A percentile compares a stretch with the other conserved stretches of the same genome.
These are phyloP conservation scores for Molanna angustata DNA, from an alignment of 2,888 invertebrate genomes.

Conservation along the genomic window DNA sequence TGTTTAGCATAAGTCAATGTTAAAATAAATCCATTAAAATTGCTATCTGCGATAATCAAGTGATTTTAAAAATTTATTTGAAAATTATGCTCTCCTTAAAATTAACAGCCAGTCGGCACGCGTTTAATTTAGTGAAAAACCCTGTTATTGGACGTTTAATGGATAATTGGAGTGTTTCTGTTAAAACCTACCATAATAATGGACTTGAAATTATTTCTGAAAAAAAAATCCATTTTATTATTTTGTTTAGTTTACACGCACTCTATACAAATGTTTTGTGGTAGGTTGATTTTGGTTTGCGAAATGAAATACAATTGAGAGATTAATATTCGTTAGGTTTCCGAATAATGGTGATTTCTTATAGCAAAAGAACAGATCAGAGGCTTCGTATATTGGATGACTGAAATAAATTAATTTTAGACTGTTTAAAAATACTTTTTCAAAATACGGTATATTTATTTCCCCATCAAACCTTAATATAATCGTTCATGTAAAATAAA, in stretches of 20 bases:
- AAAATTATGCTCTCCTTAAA: constrained; percentile 1
- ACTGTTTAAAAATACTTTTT: too few species aligned
- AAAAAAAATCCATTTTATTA: too few species aligned
- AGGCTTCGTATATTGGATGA: too few species aligned
- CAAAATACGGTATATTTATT: too few species aligned
- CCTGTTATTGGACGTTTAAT: not conserved
- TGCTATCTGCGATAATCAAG: constrained; percentile 11
- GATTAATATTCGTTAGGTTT: constrained; percentile 27
- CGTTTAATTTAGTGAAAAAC: not conserved
- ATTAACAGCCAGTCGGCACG: constrained; percentile 5
- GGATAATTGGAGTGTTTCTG: not conserved
- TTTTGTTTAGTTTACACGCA: too few species aligned
- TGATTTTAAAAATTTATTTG: constrained; percentile 11
- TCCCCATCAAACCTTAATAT: too few species aligned
- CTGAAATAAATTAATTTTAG: too few species aligned
- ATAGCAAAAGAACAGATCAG: too few species aligned
- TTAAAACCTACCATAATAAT: not conserved
- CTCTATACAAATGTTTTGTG: too few species aligned
- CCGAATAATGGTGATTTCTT: constrained; percentile 14
- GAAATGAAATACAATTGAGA: constrained; percentile 18
- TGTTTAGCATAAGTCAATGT: constrained; percentile 3
- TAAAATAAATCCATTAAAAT: constrained; percentile 9
- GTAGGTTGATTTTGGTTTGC: not conserved
- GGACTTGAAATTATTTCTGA: too few species aligned
- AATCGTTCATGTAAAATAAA: too few species aligned